phyloP scores from a whole-genome alignment of 2,113 vertebrate species.

The Embiotoca jacksoni region DNA sequence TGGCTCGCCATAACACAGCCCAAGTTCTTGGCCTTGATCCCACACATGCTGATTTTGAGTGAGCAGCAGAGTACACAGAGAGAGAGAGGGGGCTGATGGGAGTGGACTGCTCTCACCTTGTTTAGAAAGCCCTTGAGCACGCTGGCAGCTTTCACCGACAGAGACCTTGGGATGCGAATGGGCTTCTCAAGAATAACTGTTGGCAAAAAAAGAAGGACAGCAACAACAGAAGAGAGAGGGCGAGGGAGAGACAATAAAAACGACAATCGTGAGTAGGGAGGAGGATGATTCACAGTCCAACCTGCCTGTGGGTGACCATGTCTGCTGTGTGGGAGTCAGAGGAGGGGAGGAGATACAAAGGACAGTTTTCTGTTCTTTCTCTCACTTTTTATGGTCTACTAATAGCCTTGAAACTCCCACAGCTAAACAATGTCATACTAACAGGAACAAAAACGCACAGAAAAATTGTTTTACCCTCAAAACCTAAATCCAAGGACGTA shows the following conservation, averaged over 20 bases:
- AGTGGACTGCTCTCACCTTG: constrained; percentile 88
- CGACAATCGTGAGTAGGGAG: constrained; percentile 66
- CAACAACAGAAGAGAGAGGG: constrained; percentile 39
- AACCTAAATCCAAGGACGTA: constrained; percentile 45
- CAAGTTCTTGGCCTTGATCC: constrained; percentile 6
- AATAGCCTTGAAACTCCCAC: constrained; percentile 67
- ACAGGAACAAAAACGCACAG: constrained; percentile 38
- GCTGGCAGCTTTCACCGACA: constrained; percentile 98
- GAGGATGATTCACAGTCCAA: constrained; percentile 73
- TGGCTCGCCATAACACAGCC: constrained; percentile 1
- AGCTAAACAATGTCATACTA: constrained; percentile 36
- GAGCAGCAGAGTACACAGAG: not conserved
- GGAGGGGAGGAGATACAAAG: constrained; percentile 48
- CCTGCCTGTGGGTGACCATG: constrained; percentile 71
- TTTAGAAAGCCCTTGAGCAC: constrained; percentile 99
- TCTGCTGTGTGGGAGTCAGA: constrained; percentile 71
- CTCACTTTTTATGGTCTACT: constrained; percentile 43
- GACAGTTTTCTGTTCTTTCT: constrained; percentile 51
- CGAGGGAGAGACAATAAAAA: constrained; percentile 48
- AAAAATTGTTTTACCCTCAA: constrained; percentile 38
- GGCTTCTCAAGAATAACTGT: constrained; percentile 99
- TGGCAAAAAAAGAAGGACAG: constrained; percentile 47
- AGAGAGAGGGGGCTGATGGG: constrained; percentile 15
- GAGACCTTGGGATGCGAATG: constrained; percentile 97
- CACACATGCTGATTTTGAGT: constrained; percentile 15